phyloP scores from a whole-genome alignment of 1,140 invertebrate genomes.

The Drosophila triauraria region DNA sequence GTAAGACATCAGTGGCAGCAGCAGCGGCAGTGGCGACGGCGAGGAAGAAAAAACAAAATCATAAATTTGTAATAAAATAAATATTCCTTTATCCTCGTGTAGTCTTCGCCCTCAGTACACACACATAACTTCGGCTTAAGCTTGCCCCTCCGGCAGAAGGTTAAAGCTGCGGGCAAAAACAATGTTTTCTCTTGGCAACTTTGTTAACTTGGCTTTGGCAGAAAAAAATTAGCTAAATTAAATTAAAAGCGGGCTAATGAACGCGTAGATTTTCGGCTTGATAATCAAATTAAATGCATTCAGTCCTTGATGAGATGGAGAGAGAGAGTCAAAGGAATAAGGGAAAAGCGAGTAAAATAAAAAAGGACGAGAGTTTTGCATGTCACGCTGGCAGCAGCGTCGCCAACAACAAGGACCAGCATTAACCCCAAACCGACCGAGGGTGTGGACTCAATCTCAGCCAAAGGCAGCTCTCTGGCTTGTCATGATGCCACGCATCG shows the following conservation, averaged over 20 bases:
- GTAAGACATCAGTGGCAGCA: constrained; percentile 19
- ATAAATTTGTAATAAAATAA: constrained; percentile 83
- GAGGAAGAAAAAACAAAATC: constrained; percentile 73
- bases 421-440: constrained; percentile 64
- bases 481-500: constrained; percentile 60
- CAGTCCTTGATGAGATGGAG: constrained; percentile 41
- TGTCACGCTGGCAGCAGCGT: constrained; percentile 25
- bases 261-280: constrained; percentile 56
- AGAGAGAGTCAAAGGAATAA: constrained; percentile 2
- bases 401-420: constrained; percentile 44
- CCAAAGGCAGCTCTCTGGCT: constrained; percentile 20
- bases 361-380: constrained; percentile 33
- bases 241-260: constrained; percentile 73
- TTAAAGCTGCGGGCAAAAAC: constrained; percentile 12
- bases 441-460: constrained; percentile 69
- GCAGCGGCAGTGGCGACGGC: background rate
- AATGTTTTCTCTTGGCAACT: constrained; percentile 46
- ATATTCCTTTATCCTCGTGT: constrained; percentile 74
- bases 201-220: constrained; percentile 32
- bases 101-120: constrained; percentile 45
- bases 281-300: constrained; percentile 77
- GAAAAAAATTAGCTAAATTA: constrained; percentile 64
- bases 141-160: constrained; percentile 18
- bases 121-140: constrained; percentile 72
- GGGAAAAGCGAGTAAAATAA: constrained; percentile 13